These are phyloP conservation scores for Peromyscus attwateri DNA, from an alignment of 2,797 vertebrate genomes.

Conservation along the genomic window DNA sequence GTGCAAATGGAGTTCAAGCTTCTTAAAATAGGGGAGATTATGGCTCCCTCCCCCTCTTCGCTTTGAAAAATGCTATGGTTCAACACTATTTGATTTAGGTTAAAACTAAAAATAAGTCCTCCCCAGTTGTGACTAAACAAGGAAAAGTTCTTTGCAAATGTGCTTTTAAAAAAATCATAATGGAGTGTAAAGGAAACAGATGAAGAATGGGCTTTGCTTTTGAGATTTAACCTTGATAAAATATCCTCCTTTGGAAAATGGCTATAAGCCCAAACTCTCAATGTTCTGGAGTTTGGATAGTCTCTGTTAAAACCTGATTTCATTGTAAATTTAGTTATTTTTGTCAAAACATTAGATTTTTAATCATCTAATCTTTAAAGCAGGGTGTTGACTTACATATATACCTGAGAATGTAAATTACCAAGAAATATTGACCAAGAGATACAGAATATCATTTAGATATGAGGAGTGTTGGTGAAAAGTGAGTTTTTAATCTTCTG, in stretches of 20 bases:
- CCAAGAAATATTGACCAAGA: neutral
- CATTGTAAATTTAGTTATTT: neutral
- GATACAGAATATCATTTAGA: neutral
- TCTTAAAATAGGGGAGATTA: slow-evolving; percentile 80
- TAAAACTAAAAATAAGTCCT: slow-evolving; percentile 80
- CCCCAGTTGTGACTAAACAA: slow-evolving; percentile 81
- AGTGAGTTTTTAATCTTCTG: slow-evolving; percentile 4
- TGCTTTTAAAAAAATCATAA: slow-evolving; percentile 25
- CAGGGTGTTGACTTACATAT: neutral
- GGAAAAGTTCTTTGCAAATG: slow-evolving; percentile 68
- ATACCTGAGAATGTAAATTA: neutral
- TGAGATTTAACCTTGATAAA: slow-evolving; percentile 48
- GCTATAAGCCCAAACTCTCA: neutral
- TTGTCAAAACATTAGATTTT: neutral
- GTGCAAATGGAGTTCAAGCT: slow-evolving; percentile 77
- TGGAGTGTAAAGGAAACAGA: neutral
- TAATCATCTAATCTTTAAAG: slow-evolving; percentile 1
- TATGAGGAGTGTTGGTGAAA: neutral
- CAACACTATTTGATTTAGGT: slow-evolving; percentile 78
- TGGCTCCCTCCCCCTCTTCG: slow-evolving; percentile 47
- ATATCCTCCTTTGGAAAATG: slow-evolving; percentile 53
- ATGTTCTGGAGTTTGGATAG: neutral
- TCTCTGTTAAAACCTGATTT: neutral
- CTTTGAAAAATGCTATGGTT: slow-evolving; percentile 62
- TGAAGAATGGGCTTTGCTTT: slow-evolving; percentile 54